A percentile compares a stretch with the other conserved stretches of the same genome.
Evolutionary conservation across 2,797 vertebrate genomes (phyloP).

Genomic region (Florisuga fusca): DNA sequence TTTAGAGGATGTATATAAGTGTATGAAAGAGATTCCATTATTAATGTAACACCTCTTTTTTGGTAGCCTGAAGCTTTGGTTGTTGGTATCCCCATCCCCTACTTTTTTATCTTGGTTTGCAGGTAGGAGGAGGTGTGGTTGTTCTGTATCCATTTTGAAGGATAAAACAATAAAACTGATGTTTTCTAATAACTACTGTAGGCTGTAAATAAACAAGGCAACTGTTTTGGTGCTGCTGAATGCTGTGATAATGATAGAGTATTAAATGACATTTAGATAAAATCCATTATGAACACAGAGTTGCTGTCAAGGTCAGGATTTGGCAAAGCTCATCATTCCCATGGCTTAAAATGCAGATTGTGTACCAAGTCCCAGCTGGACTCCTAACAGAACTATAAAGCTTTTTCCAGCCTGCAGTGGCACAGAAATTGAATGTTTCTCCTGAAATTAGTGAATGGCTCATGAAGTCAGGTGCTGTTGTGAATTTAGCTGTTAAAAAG

Average conservation of each 20-base stretch:
- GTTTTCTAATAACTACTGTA: neutral
- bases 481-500: neutral
- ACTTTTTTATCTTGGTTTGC: neutral
- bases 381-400: neutral
- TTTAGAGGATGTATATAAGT: neutral
- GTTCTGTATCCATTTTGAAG: neutral
- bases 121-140: neutral
- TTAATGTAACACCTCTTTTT: neutral
- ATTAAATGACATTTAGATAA: constrained; percentile 21
- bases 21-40: neutral
- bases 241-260: neutral
- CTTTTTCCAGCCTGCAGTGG: neutral
- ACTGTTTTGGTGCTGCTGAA: neutral
- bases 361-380: neutral
- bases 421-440: neutral
- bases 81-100: neutral
- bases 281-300: neutral
- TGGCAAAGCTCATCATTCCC: constrained; percentile 23
- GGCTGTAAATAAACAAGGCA: neutral
- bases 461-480: neutral
- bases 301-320: neutral
- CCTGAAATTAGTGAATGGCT: neutral
- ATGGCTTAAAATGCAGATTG: constrained; percentile 25
- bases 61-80: neutral
- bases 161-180: neutral